Conservation (phyloP, 92 coral and sea anemone genomes). For the Bergia sp. region DNA sequence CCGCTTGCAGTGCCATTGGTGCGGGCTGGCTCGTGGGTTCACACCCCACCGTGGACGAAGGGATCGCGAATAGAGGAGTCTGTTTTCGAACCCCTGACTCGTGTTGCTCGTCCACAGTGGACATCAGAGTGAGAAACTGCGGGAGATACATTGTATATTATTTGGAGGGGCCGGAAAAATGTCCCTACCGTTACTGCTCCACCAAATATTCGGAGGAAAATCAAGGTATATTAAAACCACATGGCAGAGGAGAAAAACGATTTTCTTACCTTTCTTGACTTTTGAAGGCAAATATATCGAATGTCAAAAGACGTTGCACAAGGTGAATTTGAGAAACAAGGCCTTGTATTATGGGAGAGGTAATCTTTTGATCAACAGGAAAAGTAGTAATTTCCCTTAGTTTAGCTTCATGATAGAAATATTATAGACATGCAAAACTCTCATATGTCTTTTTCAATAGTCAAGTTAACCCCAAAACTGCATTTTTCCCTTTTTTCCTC, state of each 20-base stretch:
- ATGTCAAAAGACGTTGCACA: neutral
- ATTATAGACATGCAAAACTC: no score
- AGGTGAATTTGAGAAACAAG: no score
- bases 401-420: no score
- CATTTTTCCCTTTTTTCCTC: no score
- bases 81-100: constrained; percentile 35
- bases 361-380: no score
- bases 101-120: constrained; percentile 28
- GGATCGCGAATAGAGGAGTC: constrained; percentile 29
- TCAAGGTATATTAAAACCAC: neutral
- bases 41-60: constrained; percentile 11
- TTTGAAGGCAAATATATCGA: neutral
- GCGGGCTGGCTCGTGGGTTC: constrained; percentile 42
- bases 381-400: no score
- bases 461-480: no score
- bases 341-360: no score
- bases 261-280: neutral
- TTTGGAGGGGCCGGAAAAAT: neutral
- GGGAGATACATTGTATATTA: constrained; percentile 33
- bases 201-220: neutral
- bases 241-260: no score
- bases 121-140: constrained; percentile 36
- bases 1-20: constrained; percentile 39
- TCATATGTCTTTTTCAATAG: no score
- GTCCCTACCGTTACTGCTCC: constrained; percentile 37